Conservation (phyloP, 2,797 vertebrate species). For the Triplophysa bombifrons region DNA sequence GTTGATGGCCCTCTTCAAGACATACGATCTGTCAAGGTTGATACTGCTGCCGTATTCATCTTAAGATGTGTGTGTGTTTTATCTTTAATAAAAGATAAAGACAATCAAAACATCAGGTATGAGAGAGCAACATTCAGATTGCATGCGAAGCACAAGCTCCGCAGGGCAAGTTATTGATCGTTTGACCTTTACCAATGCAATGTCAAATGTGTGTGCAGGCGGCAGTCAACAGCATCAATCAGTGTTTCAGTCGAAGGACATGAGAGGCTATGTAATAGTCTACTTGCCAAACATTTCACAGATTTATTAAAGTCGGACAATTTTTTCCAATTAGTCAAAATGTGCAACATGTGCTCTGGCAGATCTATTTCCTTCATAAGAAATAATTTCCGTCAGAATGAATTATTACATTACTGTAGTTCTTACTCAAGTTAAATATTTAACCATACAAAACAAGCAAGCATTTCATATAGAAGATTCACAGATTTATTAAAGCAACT, state of each 20-base stretch:
- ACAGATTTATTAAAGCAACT: no score
- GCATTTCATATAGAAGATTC: no score
- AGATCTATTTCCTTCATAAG: not conserved
- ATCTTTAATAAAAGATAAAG: slow-evolving; percentile 35
- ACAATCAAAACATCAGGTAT: slow-evolving; percentile 30
- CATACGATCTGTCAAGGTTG: slow-evolving; percentile 49
- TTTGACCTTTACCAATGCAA: slow-evolving; percentile 51
- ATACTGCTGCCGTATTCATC: slow-evolving; percentile 47
- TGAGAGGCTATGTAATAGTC: not conserved
- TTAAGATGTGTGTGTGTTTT: slow-evolving; percentile 24
- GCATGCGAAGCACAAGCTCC: slow-evolving; percentile 9
- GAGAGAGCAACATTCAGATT: slow-evolving; percentile 20
- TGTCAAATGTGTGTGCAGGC: slow-evolving; percentile 42
- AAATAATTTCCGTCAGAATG: not conserved
- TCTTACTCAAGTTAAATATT: no score
- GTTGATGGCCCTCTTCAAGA: slow-evolving; percentile 31
- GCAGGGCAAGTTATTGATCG: slow-evolving; percentile 51
- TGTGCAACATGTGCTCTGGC: not conserved
- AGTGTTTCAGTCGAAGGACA: slow-evolving; percentile 25
- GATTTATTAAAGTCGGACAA: not conserved
- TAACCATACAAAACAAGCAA: no score
- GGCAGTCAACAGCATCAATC: slow-evolving; percentile 40
- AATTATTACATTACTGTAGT: not conserved
- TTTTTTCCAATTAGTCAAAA: slow-evolving; percentile 2
- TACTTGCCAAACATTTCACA: not conserved